Conservation (phyloP, 1,140 invertebrate genomes). For the Papilio machaon region DNA sequence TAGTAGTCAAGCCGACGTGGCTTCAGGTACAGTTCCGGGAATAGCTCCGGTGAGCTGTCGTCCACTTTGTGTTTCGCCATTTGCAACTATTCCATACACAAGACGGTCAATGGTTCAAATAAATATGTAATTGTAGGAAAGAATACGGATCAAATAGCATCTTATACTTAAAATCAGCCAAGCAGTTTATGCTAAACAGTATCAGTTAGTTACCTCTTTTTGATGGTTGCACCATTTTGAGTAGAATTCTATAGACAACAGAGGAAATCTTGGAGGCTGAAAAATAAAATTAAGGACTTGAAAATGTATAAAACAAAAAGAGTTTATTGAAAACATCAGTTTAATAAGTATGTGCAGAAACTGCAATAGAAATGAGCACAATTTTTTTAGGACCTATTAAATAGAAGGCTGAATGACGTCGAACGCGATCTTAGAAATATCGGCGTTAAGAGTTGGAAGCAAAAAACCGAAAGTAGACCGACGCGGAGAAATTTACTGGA, state of each 20-base stretch:
- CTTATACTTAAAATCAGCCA: neutral
- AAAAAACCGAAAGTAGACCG: too few relatives aligned
- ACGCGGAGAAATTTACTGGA: too few relatives aligned
- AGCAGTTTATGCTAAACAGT: neutral
- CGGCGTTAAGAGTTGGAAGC: too few relatives aligned
- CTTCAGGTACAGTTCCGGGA: conserved; percentile 74
- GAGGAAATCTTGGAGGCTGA: conserved; percentile 70
- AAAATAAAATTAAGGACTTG: conserved; percentile 42
- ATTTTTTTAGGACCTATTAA: too few relatives aligned
- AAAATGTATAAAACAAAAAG: conserved; percentile 15
- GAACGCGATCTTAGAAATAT: too few relatives aligned
- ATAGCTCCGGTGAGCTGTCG: conserved; percentile 68
- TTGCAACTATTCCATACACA: conserved; percentile 55
- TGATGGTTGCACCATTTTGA: conserved; percentile 73
- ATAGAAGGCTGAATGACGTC: too few relatives aligned
- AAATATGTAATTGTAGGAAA: neutral
- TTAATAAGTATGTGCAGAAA: neutral
- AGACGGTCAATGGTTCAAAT: neutral
- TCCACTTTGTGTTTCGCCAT: conserved; percentile 67
- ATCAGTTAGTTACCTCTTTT: conserved; percentile 63
- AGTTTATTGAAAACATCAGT: neutral
- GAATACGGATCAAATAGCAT: neutral
- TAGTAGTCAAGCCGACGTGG: conserved; percentile 72
- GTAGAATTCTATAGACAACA: conserved; percentile 70
- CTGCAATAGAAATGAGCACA: neutral